A percentile compares a stretch with the other conserved stretches of the same genome.
These are phyloP conservation scores for Plodia interpunctella DNA, from an alignment of 1,140 invertebrate genomes.

Conservation along the genomic window DNA sequence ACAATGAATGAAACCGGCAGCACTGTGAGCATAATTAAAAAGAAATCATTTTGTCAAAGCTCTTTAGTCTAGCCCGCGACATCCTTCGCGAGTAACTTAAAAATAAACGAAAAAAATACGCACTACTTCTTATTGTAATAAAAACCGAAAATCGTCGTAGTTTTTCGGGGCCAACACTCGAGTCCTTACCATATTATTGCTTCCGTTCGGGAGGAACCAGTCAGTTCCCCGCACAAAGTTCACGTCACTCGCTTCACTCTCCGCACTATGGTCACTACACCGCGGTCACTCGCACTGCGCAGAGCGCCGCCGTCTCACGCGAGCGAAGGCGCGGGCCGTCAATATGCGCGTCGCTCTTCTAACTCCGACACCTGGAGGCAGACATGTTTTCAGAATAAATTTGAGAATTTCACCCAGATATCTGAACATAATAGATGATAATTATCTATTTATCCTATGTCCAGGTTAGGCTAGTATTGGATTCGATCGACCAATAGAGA, in stretches of 20 bases:
- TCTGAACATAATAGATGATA: too few species aligned
- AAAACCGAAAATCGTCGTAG: neutral
- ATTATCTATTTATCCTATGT: too few species aligned
- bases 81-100: neutral
- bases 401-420: too few species aligned
- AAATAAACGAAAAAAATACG: neutral
- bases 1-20: neutral
- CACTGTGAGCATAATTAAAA: neutral
- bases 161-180: neutral
- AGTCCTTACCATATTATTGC: neutral
- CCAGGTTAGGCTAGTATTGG: too few species aligned
- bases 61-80: neutral
- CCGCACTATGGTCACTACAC: neutral
- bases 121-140: neutral
- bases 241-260: neutral
- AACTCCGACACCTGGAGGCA: constrained; percentile 50
- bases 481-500: too few species aligned
- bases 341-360: constrained; percentile 63
- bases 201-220: too few species aligned
- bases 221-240: neutral
- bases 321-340: constrained; percentile 36
- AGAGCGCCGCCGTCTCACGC: constrained; percentile 16
- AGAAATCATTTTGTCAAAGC: neutral
- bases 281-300: constrained; percentile 13
- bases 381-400: neutral